Base-by-base conservation (phyloP, 2,113 vertebrate species). In the Cettia cetti region DNA sequence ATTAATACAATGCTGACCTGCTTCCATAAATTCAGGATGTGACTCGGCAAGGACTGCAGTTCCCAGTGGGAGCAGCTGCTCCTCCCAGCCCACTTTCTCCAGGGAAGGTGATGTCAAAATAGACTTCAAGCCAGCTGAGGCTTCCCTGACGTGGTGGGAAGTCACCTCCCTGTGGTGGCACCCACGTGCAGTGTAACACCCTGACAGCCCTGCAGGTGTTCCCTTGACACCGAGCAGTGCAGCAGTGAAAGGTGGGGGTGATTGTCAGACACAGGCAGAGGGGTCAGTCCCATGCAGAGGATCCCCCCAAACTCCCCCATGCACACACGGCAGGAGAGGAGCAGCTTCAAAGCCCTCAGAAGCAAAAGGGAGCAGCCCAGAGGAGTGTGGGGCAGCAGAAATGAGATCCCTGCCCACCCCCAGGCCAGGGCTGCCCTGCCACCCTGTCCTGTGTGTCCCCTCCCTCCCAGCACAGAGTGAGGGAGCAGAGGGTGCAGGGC, bases 11-110 rank as follows among this genome's bases (percentile, higher is more conserved):
- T 4, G 8, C 82, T 94, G 93, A 92, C 72, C 85, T 83, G 88
- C 85, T 95, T 93, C 94, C 82, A 81, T 83, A 89, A 92, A 92
- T 88, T 80, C 79, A n/a, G 33, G 39, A 15, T 77, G n/a, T 28
- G 82, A 24, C 82, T 95, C 0, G 3, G 50, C 40, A 23, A 79
- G 66, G 90, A 30, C 75, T 35, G 26, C 54, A 12, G 37, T 22
- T 90, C 59, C 45, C 60, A 82, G 87, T 18, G 39, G 47, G 31
- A 90, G 65, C 14, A 2, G 13, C 45, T 82, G 79, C 45, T 86
- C 33, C 45, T 92, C 50, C 79, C 60, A 49, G 50, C 24, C 20
- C 86, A 5, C 24, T 57, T 77, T 71, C 86, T 92, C 65, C 44
- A 47, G 40, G 83, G 86, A 72, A 63, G 27, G 49, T 3, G 35